Conservation (phyloP, 1,140 invertebrate species). For the Brachionus calyciflorus region DNA sequence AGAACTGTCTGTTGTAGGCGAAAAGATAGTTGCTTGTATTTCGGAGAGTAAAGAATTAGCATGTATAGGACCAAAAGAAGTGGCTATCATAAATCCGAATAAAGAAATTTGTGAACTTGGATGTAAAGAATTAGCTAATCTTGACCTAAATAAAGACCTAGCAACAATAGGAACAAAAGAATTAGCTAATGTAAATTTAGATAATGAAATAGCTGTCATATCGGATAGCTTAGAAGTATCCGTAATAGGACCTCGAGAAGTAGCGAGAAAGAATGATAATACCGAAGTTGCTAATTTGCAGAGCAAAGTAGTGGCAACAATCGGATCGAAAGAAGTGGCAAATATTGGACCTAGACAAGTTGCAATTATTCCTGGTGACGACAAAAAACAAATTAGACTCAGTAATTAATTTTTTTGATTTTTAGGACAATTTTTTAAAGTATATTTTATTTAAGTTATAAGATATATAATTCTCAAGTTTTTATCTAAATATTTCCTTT, state of each 20-base stretch:
- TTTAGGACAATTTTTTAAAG: too few species aligned
- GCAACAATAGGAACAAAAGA: neutral
- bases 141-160: neutral
- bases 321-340: neutral
- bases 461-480: too few species aligned
- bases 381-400: neutral
- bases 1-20: neutral
- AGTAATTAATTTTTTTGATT: too few species aligned
- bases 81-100: neutral
- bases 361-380: neutral
- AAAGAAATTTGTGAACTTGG: neutral
- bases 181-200: neutral
- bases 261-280: neutral
- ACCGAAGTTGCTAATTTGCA: neutral
- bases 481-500: too few species aligned
- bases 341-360: slow-evolving; percentile 6
- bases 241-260: neutral
- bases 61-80: neutral
- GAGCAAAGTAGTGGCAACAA: neutral
- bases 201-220: neutral
- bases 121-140: slow-evolving; percentile 9
- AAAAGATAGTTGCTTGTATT: neutral
- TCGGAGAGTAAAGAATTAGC: neutral
- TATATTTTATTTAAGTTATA: too few species aligned
- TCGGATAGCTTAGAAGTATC: neutral